phyloP scores from a whole-genome alignment of 2,888 invertebrate genomes.

The Eudasyphora cyanicolor region DNA sequence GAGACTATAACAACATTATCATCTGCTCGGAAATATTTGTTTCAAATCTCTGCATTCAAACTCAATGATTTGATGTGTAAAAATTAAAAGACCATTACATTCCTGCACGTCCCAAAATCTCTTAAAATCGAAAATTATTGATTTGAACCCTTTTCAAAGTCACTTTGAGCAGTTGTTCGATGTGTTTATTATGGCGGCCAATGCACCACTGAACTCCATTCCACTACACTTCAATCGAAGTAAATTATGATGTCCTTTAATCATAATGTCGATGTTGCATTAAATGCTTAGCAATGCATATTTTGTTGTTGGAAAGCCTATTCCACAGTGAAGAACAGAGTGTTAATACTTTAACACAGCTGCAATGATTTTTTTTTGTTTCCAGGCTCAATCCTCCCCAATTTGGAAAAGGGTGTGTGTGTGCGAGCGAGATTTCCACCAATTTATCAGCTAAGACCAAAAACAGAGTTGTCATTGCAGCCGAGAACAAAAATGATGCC shows the following conservation, averaged over 20 bases:
- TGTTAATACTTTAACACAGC: conserved; percentile 42
- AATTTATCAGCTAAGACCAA: no score
- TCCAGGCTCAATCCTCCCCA: conserved; percentile 17
- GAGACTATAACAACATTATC: no score
- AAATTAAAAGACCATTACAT: not conserved
- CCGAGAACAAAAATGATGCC: not conserved
- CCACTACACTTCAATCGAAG: no score
- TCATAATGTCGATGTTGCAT: conserved; percentile 39
- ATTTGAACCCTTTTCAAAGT: conserved; percentile 15
- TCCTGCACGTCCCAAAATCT: not conserved
- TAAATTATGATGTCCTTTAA: conserved; percentile 52
- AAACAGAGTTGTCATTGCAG: not conserved
- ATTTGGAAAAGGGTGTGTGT: conserved; percentile 8
- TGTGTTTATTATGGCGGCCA: not conserved
- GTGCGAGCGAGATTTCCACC: not conserved
- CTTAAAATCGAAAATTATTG: conserved; percentile 1
- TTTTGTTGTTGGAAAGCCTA: no score
- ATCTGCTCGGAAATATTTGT: not conserved
- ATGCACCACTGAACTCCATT: no score
- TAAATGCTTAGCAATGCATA: conserved; percentile 41
- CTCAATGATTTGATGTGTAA: not conserved
- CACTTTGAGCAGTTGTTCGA: not conserved
- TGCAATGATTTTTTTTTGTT: conserved; percentile 50
- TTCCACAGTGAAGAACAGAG: not conserved
- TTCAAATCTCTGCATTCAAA: not conserved